Evolutionary conservation across 2,113 vertebrate genomes (phyloP).

Genomic region (Nannospalax galili): DNA sequence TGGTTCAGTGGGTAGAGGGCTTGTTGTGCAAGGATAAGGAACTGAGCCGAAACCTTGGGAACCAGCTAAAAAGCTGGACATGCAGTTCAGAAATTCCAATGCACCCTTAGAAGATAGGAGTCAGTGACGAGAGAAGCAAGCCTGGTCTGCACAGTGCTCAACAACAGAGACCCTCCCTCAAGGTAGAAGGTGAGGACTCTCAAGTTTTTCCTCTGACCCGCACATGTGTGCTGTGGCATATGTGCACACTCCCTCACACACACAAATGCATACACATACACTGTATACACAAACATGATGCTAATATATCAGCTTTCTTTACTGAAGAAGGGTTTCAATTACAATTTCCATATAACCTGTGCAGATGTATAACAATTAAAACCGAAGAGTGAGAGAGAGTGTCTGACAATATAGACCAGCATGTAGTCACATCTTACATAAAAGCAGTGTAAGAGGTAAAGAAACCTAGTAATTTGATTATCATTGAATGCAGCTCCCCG

Average conservation of each 20-base stretch:
- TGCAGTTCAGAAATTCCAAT: too few relatives aligned
- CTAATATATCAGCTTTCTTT: neutral
- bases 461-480: neutral
- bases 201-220: neutral
- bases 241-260: neutral
- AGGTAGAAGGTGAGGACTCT: neutral
- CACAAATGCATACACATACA: too few relatives aligned
- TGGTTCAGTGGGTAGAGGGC: too few relatives aligned
- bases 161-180: neutral
- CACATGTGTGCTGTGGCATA: too few relatives aligned
- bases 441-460: neutral
- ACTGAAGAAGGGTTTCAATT: neutral
- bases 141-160: neutral
- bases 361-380: neutral
- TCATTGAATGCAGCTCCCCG: neutral
- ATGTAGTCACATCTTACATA: neutral
- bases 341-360: neutral
- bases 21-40: neutral
- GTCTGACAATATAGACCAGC: neutral
- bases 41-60: neutral
- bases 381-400: neutral
- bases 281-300: neutral
- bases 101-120: neutral
- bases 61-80: neutral
- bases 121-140: neutral